phyloP scores from a whole-genome alignment of 2,113 vertebrate species.

The Procavia capensis region DNA sequence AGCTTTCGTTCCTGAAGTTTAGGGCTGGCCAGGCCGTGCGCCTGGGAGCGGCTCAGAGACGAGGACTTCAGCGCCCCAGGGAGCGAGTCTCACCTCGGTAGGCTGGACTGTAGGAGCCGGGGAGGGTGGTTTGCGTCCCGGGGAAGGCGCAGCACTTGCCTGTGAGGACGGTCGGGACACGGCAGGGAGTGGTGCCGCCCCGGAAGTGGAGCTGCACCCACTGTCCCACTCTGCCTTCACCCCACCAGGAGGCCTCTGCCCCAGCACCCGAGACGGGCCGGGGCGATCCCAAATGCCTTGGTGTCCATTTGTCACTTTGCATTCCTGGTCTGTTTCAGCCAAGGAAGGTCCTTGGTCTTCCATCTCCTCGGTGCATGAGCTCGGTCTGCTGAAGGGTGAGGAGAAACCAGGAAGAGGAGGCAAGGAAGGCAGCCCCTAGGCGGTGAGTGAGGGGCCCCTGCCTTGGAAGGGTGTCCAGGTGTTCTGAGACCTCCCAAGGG shows the following conservation, averaged over 20 bases:
- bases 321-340: constrained; percentile 38
- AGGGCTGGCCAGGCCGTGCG: not conserved
- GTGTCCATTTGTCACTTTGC: not conserved
- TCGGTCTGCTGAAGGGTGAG: constrained; percentile 1
- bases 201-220: not conserved
- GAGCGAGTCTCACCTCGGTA: too few relatives aligned
- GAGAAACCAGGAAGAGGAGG: not conserved
- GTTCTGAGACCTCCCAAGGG: not conserved
- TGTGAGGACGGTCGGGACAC: not conserved
- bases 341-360: constrained; percentile 53
- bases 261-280: not conserved
- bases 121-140: not conserved
- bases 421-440: not conserved
- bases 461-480: not conserved
- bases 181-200: not conserved
- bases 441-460: constrained; percentile 56
- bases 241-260: not conserved
- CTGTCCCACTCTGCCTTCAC: not conserved
- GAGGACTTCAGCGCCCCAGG: not conserved
- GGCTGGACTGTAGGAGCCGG: not conserved
- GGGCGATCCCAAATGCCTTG: not conserved
- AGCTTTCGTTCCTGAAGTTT: not conserved
- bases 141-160: not conserved
- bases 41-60: not conserved
- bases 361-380: not conserved